Conservation (phyloP, 2,888 invertebrate species). For the Thymelicus acteon region DNA sequence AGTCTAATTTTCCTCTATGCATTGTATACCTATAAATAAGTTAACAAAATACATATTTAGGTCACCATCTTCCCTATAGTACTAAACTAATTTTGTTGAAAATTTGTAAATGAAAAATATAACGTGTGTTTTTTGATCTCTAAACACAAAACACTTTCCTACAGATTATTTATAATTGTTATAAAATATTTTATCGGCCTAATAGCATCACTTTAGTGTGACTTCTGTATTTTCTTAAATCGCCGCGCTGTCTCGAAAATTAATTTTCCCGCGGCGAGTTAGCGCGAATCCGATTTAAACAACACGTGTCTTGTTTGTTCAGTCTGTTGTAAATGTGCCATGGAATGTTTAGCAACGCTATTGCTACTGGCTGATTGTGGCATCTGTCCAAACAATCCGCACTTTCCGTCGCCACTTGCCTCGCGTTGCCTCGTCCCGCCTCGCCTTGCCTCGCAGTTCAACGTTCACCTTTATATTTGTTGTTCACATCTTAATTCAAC, state of each 20-base stretch:
- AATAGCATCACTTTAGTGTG: conserved; percentile 5
- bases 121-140: conserved; percentile 5
- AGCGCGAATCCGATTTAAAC: conserved; percentile 62
- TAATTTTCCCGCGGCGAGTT: conserved; percentile 52
- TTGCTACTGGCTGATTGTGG: conserved; percentile 48
- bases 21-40: no score
- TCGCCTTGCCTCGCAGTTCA: conserved; percentile 8
- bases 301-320: conserved; percentile 70
- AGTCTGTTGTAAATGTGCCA: conserved; percentile 63
- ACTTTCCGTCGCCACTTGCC: conserved; percentile 41
- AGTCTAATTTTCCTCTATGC: no score
- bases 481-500: conserved; percentile 28
- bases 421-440: conserved; percentile 13
- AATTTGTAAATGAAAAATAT: background rate
- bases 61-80: no score
- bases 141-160: conserved; percentile 7
- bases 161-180: conserved; percentile 22
- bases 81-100: background rate
- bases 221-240: conserved; percentile 24
- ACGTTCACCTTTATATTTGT: conserved; percentile 34
- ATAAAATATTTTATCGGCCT: conserved; percentile 27
- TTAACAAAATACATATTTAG: no score
- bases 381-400: conserved; percentile 56
- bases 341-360: conserved; percentile 49
- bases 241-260: conserved; percentile 39